Evolutionary conservation across 2,888 invertebrate species (phyloP).

Genomic region (Sinotaia quadrata): DNA sequence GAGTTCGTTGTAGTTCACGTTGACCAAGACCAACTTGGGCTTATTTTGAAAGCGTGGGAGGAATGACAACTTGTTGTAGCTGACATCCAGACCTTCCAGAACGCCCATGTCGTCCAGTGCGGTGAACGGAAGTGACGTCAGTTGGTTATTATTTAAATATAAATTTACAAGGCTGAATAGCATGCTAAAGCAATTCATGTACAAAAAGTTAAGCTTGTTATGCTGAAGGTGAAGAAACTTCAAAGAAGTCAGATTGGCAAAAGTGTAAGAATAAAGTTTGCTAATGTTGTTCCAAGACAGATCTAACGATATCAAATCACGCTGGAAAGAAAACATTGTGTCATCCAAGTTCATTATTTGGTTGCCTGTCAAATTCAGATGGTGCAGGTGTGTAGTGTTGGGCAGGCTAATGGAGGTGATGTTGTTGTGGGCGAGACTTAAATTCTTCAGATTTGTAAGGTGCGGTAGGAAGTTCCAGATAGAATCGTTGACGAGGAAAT

Average conservation of each 20-base stretch:
- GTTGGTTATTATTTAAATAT: constrained; percentile 18
- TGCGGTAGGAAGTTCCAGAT: constrained; percentile 25
- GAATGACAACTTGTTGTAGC: constrained; percentile 13
- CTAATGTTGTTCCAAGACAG: constrained; percentile 24
- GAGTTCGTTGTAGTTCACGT: constrained; percentile 25
- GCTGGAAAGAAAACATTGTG: constrained; percentile 11
- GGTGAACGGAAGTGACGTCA: background rate
- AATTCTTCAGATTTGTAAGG: background rate
- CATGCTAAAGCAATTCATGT: background rate
- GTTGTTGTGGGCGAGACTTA: constrained; percentile 23
- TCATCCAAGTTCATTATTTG: background rate
- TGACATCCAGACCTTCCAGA: constrained; percentile 23
- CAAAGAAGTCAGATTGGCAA: constrained; percentile 12
- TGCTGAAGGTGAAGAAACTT: constrained; percentile 8
- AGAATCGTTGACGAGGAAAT: constrained; percentile 13
- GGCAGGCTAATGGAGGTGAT: constrained; percentile 9
- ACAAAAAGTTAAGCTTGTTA: constrained; percentile 15
- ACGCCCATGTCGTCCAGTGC: constrained; percentile 6
- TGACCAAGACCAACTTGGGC: constrained; percentile 2
- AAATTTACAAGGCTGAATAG: constrained; percentile 1
- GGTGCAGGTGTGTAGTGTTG: background rate
- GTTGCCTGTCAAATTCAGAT: constrained; percentile 23
- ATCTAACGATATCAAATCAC: constrained; percentile 9
- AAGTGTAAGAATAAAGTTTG: background rate
- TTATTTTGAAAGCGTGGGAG: constrained; percentile 2